These are phyloP conservation scores for Calosoma granatense DNA, from an alignment of 1,140 invertebrate genomes.

Conservation along the genomic window DNA sequence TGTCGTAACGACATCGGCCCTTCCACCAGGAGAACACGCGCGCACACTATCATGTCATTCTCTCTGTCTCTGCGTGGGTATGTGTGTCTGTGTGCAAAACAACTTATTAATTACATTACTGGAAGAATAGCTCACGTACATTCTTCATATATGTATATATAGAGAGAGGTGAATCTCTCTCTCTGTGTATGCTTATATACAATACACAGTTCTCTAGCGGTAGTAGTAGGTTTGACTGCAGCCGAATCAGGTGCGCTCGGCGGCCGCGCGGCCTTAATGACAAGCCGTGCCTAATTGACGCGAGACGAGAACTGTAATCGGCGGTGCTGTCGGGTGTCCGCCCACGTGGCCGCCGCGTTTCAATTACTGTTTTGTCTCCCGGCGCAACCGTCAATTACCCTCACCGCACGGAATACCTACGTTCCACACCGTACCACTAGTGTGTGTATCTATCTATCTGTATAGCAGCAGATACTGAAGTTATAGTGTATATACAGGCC, in stretches of 20 bases:
- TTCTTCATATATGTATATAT: too few species aligned
- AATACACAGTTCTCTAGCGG: too few species aligned
- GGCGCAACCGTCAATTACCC: background rate
- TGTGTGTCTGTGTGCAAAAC: background rate
- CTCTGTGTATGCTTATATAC: too few species aligned
- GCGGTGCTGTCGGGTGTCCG: slow-evolving; percentile 4
- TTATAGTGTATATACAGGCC: too few species aligned
- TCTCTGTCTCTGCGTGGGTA: background rate
- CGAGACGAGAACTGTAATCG: slow-evolving; percentile 6
- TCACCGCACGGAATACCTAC: background rate
- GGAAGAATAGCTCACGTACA: too few species aligned
- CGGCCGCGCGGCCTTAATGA: background rate
- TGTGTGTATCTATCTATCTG: too few species aligned
- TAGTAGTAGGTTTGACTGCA: background rate
- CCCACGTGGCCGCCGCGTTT: slow-evolving; percentile 4
- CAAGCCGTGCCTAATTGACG: slow-evolving; percentile 5
- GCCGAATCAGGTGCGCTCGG: background rate
- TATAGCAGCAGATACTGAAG: too few species aligned
- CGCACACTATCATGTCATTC: background rate
- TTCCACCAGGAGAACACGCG: background rate
- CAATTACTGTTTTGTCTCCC: background rate
- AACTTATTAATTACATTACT: background rate
- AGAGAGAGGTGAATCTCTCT: too few species aligned
- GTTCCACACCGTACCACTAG: too few species aligned
- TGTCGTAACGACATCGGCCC: background rate